Base-by-base conservation (phyloP, 1,140 invertebrate genomes). In the Drosophila orena region DNA sequence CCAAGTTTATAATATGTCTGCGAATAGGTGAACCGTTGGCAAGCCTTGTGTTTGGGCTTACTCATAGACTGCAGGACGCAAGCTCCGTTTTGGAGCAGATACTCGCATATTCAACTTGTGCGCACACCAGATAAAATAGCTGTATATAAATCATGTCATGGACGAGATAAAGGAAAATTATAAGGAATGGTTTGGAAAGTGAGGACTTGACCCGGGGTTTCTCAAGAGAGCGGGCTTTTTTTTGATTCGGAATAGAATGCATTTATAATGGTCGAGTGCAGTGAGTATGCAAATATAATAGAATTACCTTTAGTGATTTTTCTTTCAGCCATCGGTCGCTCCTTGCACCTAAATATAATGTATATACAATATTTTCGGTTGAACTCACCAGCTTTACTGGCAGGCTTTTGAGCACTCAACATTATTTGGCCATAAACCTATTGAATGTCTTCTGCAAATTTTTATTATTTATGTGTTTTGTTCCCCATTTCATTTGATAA, bases 131-230 rank as follows among this genome's bases (percentile, higher is more conserved):
- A 89, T 88, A 88, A 88, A 72, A 74, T 78, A 76, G 68, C 60
- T 89, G 84, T 79, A 83, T 70, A 88, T 88, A 88, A 89, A 88
- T 88, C 83, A 88, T 88, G 84, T 77, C 84, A 73, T 66, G 77
- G 68, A 76, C 84, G 64, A 88, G 84, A 88, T 80, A 84, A 80
- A 79, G 79, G 34, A 50, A 50, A 54, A 42, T 53, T 35, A 44
- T 12, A 44, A 27, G 59, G 12, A 42, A 56, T 58, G 12, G 11
- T 20, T 30, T 42, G 15, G 35, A 58, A 35, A 22, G 24, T 43
- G 24, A 59, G 22, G 40, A 40, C 24, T 44, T 34, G 37, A 15
- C 27, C 38, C 30, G 24, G 20, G 14, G 20, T 24, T 20, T 34
- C 14, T 68, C 14, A 15, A 47, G n/a, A 40, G 30, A 22, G n/a